Evolutionary conservation across 2,888 invertebrate species (phyloP).

Genomic region (Eristalis tenax): DNA sequence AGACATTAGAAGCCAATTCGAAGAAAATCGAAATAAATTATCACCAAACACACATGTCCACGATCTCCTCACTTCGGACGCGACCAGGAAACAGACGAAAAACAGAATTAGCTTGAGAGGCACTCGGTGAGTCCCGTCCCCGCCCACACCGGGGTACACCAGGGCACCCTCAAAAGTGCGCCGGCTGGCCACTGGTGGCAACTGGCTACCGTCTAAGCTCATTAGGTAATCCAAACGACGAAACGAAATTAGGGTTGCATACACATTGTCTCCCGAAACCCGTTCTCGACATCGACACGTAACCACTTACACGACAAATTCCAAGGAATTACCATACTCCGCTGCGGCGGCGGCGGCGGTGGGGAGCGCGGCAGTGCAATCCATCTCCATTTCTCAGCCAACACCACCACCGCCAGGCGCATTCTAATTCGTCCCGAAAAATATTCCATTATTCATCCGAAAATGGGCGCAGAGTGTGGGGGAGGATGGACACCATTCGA

Average conservation of each 20-base stretch:
- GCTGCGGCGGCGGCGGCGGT: neutral
- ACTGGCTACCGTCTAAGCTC: slow-evolving; percentile 42
- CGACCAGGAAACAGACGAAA: neutral
- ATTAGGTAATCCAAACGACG: slow-evolving; percentile 61
- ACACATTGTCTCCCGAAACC: slow-evolving; percentile 18
- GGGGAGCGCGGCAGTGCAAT: slow-evolving; percentile 2
- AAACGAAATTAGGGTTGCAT: slow-evolving; percentile 57
- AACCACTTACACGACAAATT: slow-evolving; percentile 44
- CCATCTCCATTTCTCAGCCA: neutral
- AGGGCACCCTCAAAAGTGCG: slow-evolving; percentile 48
- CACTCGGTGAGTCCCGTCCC: neutral
- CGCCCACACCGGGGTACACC: neutral
- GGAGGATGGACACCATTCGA: neutral
- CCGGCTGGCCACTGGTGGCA: slow-evolving; percentile 18
- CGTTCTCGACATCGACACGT: slow-evolving; percentile 43
- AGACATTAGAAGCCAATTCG: slow-evolving; percentile 44
- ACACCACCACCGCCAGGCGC: slow-evolving; percentile 17
- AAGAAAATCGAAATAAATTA: slow-evolving; percentile 64
- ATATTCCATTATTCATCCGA: slow-evolving; percentile 36
- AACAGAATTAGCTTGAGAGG: neutral
- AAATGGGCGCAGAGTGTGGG: neutral
- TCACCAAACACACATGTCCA: slow-evolving; percentile 57
- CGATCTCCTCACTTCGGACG: neutral
- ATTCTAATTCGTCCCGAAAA: slow-evolving; percentile 39
- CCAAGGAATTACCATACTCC: slow-evolving; percentile 51